A percentile compares a stretch with the other conserved stretches of the same genome.
Conservation (phyloP, 2,113 vertebrate species). For the Litocranius walleri region DNA sequence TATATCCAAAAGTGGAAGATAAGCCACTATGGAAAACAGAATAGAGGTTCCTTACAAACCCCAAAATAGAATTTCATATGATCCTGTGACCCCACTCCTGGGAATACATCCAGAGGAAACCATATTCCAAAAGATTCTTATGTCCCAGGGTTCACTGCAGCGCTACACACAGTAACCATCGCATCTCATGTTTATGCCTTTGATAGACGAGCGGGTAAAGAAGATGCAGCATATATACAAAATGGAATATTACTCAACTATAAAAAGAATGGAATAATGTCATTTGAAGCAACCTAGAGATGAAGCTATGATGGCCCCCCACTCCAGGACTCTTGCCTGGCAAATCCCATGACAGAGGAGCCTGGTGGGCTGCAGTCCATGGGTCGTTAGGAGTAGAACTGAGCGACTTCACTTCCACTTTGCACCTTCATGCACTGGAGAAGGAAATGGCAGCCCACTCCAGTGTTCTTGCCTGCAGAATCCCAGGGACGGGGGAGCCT, state of each 20-base stretch:
- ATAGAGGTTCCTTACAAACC: not conserved
- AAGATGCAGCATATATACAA: not conserved
- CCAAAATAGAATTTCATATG: not conserved
- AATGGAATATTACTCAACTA: not conserved
- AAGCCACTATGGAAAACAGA: not conserved
- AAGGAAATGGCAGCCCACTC: no score
- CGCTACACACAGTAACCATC: rapidly evolving
- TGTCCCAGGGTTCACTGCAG: not conserved
- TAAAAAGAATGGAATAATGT: not conserved
- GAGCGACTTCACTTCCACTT: no score
- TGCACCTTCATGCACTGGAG: no score
- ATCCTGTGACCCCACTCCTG: not conserved
- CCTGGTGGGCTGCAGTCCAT: no score
- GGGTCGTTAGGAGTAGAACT: no score
- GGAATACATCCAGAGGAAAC: not conserved
- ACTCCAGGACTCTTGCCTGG: no score
- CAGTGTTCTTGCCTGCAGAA: no score
- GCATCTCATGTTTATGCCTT: not conserved
- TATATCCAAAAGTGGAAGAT: not conserved
- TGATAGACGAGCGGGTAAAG: not conserved
- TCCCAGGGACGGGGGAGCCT: rapidly evolving
- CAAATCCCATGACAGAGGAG: no score
- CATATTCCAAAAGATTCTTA: not conserved
- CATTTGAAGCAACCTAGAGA: not conserved
- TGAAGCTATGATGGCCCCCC: no score